A percentile compares a stretch with the other conserved stretches of the same genome.
phyloP scores from a whole-genome alignment of 2,888 invertebrate genomes.

The Microplitis deprimator region DNA sequence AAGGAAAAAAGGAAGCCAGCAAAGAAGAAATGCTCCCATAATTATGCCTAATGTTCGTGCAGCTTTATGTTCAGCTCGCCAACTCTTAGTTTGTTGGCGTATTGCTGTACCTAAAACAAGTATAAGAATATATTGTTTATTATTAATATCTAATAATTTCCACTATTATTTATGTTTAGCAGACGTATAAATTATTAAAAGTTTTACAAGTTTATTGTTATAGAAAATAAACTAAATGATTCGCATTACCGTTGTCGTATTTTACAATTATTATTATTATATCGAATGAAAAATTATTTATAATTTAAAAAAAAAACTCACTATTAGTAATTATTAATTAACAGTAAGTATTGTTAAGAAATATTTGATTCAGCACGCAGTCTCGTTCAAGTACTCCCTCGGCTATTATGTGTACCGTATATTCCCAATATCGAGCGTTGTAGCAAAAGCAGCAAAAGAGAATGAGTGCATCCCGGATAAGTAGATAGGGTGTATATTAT shows the following conservation, averaged over 20 bases:
- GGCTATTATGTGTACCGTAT: constrained; percentile 44
- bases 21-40: constrained; percentile 94
- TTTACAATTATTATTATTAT: too few species aligned
- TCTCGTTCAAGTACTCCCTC: constrained; percentile 24
- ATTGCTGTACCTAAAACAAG: constrained; percentile 77
- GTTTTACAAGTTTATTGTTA: too few species aligned
- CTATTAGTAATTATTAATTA: too few species aligned
- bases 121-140: neutral
- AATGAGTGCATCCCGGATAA: constrained; percentile 54
- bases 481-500: constrained; percentile 36
- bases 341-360: neutral
- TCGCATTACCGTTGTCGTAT: too few species aligned
- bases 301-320: too few species aligned
- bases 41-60: constrained; percentile 96
- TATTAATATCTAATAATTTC: too few species aligned
- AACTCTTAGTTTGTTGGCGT: constrained; percentile 82
- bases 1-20: constrained; percentile 97
- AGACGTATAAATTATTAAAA: too few species aligned
- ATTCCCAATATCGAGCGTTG: constrained; percentile 65
- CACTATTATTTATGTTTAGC: too few species aligned
- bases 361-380: neutral
- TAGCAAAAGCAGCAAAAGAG: constrained; percentile 49
- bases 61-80: constrained; percentile 92
- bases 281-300: too few species aligned
- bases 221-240: too few species aligned